These are phyloP conservation scores for Elephas maximus DNA, from an alignment of 2,113 vertebrate species.

Conservation along the genomic window DNA sequence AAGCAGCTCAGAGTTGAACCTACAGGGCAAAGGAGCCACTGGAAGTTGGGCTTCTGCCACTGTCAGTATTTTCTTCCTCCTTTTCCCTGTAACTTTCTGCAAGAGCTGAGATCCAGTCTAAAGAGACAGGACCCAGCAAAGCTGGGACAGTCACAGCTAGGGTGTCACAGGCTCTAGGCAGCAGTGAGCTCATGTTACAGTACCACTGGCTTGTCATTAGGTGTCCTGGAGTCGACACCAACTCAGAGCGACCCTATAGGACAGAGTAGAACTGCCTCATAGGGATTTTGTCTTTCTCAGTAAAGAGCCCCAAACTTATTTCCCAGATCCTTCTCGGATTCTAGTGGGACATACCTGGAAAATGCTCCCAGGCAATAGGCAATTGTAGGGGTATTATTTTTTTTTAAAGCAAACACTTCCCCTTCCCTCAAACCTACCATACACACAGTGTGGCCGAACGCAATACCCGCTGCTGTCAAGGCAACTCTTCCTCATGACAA, in stretches of 20 bases:
- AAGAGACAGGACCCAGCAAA: fast-evolving
- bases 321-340: slow-evolving; percentile 10
- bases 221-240: neutral
- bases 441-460: neutral
- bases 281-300: neutral
- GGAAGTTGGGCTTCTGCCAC: neutral
- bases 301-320: neutral
- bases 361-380: neutral
- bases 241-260: neutral
- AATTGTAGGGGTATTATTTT: neutral
- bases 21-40: neutral
- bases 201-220: neutral
- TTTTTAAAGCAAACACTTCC: neutral
- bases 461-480: neutral
- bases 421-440: neutral
- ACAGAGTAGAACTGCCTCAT: neutral
- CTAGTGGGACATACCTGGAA: neutral
- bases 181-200: neutral
- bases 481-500: neutral
- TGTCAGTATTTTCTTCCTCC: neutral
- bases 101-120: neutral
- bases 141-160: fast-evolving
- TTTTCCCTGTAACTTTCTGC: slow-evolving; percentile 56
- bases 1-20: neutral
- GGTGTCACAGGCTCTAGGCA: neutral